Conservation (phyloP, 2,113 vertebrate species). For the Camelus bactrianus region DNA sequence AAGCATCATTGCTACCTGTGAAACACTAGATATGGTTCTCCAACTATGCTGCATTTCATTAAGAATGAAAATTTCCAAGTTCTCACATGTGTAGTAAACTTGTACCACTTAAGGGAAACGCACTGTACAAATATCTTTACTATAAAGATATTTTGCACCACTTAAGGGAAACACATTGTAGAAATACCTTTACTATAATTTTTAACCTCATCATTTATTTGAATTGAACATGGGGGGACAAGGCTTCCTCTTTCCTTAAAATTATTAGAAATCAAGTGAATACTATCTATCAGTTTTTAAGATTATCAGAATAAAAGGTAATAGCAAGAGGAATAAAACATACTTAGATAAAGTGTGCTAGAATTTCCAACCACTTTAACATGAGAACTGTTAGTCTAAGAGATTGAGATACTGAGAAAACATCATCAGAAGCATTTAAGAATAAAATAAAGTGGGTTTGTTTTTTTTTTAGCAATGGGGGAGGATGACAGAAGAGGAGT, state of each 20-base stretch:
- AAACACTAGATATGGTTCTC: not conserved
- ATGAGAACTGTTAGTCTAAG: not conserved
- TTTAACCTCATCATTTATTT: not conserved
- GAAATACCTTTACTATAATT: not conserved
- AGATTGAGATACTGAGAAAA: not conserved
- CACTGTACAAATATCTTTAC: not conserved
- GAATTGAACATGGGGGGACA: not conserved
- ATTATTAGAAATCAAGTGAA: not conserved
- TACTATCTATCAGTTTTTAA: not conserved
- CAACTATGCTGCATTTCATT: not conserved
- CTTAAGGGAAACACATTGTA: not conserved
- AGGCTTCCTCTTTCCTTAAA: not conserved
- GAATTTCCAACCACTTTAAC: not conserved
- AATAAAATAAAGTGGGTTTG: not conserved
- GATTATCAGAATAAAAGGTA: not conserved
- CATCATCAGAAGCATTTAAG: conserved; percentile 10
- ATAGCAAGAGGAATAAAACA: not conserved
- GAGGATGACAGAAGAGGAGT: not conserved
- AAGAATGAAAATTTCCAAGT: conserved; percentile 11
- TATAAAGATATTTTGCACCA: not conserved
- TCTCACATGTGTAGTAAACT: not conserved
- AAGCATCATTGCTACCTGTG: not conserved
- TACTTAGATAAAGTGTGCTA: not conserved
- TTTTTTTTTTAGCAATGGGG: not conserved
- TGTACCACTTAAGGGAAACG: not conserved